phyloP scores from a whole-genome alignment of 2,888 invertebrate genomes.

The Pegoplata infirma region DNA sequence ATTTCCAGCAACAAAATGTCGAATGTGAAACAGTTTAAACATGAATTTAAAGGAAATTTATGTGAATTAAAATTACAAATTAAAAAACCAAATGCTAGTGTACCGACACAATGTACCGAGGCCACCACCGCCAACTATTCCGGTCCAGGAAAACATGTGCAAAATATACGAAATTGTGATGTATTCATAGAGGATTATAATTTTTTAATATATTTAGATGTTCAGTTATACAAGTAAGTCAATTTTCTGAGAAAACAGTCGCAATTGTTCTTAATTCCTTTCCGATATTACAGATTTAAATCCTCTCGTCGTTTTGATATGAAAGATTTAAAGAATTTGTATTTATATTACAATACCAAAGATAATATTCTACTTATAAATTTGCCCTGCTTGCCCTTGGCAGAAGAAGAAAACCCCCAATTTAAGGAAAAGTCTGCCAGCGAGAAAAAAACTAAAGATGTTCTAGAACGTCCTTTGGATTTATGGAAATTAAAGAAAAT shows the following conservation, averaged over 20 bases:
- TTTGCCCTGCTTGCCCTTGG: constrained; percentile 70
- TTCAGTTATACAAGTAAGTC: constrained; percentile 59
- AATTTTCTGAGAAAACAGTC: background rate
- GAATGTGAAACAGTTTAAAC: constrained; percentile 42
- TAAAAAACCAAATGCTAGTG: background rate
- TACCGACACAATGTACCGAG: background rate
- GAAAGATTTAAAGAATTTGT: constrained; percentile 71
- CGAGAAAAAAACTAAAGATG: constrained; percentile 62
- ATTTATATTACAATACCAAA: constrained; percentile 68
- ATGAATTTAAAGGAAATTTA: constrained; percentile 53
- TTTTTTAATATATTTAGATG: constrained; percentile 73
- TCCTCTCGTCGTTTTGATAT: constrained; percentile 71
- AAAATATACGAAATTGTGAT: constrained; percentile 73
- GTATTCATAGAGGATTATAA: constrained; percentile 73
- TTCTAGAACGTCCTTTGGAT: constrained; percentile 41
- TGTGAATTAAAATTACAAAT: constrained; percentile 56
- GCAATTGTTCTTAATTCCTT: background rate
- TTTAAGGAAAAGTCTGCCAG: constrained; percentile 61
- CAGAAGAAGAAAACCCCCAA: constrained; percentile 52
- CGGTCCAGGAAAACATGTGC: constrained; percentile 64
- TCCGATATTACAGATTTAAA: constrained; percentile 68
- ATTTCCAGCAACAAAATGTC: constrained; percentile 35
- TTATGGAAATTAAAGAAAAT: constrained; percentile 72
- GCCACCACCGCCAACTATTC: background rate
- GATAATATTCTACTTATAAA: constrained; percentile 65